These are phyloP conservation scores for Nicator chloris DNA, from an alignment of 2,113 vertebrate genomes.

Conservation along the genomic window DNA sequence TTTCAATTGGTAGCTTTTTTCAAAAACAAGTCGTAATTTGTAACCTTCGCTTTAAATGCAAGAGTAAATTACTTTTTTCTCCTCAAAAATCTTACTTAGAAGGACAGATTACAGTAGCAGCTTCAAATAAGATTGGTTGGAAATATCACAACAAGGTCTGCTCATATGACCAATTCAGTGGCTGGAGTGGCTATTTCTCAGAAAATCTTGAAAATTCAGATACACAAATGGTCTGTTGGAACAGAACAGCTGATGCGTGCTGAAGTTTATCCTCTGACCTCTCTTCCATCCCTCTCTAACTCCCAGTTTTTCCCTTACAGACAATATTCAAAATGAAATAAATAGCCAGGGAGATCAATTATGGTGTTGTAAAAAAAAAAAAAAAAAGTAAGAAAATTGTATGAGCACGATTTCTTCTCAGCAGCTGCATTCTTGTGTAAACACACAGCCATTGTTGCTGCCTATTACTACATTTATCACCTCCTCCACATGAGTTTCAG, in stretches of 20 bases:
- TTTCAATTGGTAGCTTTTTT: neutral
- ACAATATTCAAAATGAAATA: neutral
- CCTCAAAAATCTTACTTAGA: neutral
- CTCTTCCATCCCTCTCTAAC: neutral
- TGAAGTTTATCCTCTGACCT: neutral
- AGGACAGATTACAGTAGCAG: neutral
- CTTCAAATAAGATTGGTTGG: neutral
- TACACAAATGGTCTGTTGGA: neutral
- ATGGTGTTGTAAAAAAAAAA: neutral
- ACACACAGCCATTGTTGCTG: neutral
- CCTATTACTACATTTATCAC: neutral
- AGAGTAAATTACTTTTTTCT: neutral
- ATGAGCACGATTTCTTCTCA: neutral
- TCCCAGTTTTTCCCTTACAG: neutral
- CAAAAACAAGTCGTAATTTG: neutral
- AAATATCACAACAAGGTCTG: neutral
- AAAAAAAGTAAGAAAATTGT: neutral
- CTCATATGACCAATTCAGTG: neutral
- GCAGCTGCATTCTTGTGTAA: neutral
- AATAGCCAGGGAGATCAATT: neutral
- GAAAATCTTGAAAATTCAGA: neutral
- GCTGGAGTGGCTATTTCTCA: neutral
- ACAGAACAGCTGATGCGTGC: neutral
- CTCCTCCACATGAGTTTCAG: neutral
- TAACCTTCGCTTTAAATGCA: neutral